phyloP scores from a whole-genome alignment of 2,113 vertebrate species.

The Amia ocellicauda region DNA sequence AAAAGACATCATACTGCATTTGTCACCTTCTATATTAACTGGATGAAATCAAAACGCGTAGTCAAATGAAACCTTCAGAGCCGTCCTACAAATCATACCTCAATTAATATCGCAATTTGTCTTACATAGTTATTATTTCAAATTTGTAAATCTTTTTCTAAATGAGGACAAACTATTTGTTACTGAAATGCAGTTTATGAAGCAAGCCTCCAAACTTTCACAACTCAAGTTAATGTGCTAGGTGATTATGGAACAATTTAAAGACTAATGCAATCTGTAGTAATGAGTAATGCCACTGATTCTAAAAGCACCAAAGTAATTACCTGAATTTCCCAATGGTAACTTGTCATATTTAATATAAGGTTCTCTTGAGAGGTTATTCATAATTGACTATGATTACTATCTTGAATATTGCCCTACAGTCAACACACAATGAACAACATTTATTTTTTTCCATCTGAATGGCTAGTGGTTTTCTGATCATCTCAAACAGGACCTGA shows the following conservation, averaged over 20 bases:
- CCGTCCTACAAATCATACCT: background rate
- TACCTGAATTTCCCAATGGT: background rate
- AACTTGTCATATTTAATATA: conserved; percentile 3
- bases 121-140: background rate
- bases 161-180: too few relatives aligned
- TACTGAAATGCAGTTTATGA: too few relatives aligned
- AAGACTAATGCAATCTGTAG: background rate
- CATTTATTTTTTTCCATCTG: background rate
- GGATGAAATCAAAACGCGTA: too few relatives aligned
- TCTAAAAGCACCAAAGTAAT: background rate
- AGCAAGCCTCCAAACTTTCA: background rate
- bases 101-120: background rate
- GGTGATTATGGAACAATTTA: background rate
- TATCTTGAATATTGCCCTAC: background rate
- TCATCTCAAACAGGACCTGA: too few relatives aligned
- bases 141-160: too few relatives aligned
- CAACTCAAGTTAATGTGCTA: background rate
- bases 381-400: background rate
- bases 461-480: too few relatives aligned
- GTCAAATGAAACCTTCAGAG: too few relatives aligned
- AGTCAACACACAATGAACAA: background rate
- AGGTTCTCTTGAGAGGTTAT: background rate
- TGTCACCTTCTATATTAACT: background rate
- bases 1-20: background rate
- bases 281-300: background rate